phyloP scores from a whole-genome alignment of 1,140 invertebrate species.

The Ruditapes philippinarum region DNA sequence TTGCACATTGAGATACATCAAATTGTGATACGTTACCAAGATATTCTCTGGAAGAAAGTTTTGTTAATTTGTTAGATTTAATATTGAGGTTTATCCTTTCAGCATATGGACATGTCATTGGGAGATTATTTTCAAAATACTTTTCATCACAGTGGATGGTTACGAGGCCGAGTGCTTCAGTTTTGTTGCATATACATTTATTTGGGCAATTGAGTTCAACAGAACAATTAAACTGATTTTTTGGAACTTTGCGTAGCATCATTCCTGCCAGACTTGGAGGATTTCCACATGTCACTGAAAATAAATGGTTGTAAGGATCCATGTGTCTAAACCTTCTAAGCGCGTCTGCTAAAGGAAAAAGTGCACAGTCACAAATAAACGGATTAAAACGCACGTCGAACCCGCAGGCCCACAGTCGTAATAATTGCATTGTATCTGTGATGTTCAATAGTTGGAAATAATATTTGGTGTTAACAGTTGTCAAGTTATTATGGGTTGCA shows the following conservation, averaged over 20 bases:
- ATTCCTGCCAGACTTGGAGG: background rate
- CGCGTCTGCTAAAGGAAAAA: background rate
- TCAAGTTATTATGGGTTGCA: constrained; percentile 21
- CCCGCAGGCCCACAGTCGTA: background rate
- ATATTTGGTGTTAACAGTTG: background rate
- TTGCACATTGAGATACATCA: constrained; percentile 7
- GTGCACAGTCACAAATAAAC: constrained; percentile 29
- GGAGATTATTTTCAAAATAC: background rate
- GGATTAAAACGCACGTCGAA: constrained; percentile 35
- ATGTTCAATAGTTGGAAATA: background rate
- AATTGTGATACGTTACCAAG: background rate
- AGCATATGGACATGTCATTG: background rate
- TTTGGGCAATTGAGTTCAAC: background rate
- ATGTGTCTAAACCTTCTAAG: background rate
- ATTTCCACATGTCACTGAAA: constrained; percentile 5
- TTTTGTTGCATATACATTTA: background rate
- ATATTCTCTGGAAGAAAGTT: background rate
- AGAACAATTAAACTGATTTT: constrained; percentile 40
- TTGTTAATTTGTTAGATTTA: background rate
- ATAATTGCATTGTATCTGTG: background rate
- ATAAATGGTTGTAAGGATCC: constrained; percentile 28
- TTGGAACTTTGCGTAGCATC: background rate
- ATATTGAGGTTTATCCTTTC: background rate
- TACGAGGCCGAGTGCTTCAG: background rate
- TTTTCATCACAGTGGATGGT: background rate